A percentile compares a stretch with the other conserved stretches of the same genome.
Evolutionary conservation across 2,113 vertebrate species (phyloP).

Genomic region (Strix uralensis): DNA sequence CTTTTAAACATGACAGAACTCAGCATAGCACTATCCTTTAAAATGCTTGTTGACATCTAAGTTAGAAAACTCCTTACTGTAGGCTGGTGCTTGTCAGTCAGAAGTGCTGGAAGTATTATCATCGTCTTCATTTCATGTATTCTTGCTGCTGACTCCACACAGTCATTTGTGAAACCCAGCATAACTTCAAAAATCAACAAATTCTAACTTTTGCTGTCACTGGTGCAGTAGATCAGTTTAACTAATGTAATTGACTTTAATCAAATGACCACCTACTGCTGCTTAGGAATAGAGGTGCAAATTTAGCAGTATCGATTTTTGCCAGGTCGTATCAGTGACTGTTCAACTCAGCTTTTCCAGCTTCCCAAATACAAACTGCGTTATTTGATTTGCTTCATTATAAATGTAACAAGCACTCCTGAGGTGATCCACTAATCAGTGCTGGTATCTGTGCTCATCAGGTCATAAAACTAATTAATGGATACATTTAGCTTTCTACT

Average conservation of each 20-base stretch:
- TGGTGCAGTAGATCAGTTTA: background rate
- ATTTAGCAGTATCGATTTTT: conserved; percentile 6
- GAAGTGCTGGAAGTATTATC: background rate
- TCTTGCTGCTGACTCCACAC: background rate
- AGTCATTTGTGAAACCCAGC: background rate
- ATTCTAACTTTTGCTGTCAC: conserved; percentile 15
- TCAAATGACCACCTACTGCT: background rate
- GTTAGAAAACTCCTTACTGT: background rate
- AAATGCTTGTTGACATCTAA: background rate
- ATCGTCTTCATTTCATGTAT: background rate
- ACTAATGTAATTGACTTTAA: background rate
- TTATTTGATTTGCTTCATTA: conserved; percentile 43
- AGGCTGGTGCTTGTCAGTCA: background rate
- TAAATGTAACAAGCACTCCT: background rate
- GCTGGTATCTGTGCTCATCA: conserved; percentile 27
- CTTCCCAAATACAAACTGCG: background rate
- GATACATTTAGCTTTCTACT: conserved; percentile 25
- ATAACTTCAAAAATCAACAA: background rate
- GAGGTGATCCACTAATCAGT: conserved; percentile 49
- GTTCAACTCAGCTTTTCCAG: background rate
- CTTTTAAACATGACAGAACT: conserved; percentile 3
- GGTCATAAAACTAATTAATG: conserved; percentile 51
- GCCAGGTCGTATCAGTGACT: background rate
- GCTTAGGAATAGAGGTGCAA: background rate
- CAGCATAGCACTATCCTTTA: background rate